phyloP scores from a whole-genome alignment of 2,888 invertebrate species.

The Germaria angustata region DNA sequence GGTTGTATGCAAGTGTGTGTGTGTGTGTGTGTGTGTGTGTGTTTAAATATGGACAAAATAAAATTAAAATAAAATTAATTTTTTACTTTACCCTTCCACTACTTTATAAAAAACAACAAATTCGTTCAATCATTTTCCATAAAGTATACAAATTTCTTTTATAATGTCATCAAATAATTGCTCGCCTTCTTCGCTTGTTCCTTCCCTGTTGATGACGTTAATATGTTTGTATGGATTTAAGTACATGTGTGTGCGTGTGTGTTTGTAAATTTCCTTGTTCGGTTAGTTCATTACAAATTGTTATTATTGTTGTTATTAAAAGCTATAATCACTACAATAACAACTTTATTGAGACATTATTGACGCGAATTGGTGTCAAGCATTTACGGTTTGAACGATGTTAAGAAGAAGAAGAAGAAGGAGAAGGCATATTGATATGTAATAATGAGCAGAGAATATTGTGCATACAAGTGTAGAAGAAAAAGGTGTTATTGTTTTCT shows the following conservation, averaged over 20 bases:
- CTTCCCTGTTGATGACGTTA: neutral
- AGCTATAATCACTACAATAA: conserved; percentile 67
- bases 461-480: neutral
- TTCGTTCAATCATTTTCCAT: neutral
- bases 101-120: too few relatives aligned
- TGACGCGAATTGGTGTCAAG: conserved; percentile 71
- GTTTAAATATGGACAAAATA: too few relatives aligned
- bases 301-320: conserved; percentile 48
- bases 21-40: neutral
- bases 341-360: conserved; percentile 74
- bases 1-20: neutral
- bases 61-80: too few relatives aligned
- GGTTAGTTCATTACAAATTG: conserved; percentile 50
- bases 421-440: neutral
- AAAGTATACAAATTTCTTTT: neutral
- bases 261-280: neutral
- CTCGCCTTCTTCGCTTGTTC: neutral
- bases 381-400: conserved; percentile 46
- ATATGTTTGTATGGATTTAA: neutral
- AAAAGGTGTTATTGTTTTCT: conserved; percentile 18
- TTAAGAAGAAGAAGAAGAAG: conserved; percentile 5
- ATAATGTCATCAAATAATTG: conserved; percentile 3
- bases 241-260: neutral
- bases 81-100: neutral
- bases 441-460: too few relatives aligned